Percentiles rank a stretch among this genome's conserved stretches.
Conservation (phyloP, 92 coral and sea anemone genomes). For the Blastomussa wellsi region DNA sequence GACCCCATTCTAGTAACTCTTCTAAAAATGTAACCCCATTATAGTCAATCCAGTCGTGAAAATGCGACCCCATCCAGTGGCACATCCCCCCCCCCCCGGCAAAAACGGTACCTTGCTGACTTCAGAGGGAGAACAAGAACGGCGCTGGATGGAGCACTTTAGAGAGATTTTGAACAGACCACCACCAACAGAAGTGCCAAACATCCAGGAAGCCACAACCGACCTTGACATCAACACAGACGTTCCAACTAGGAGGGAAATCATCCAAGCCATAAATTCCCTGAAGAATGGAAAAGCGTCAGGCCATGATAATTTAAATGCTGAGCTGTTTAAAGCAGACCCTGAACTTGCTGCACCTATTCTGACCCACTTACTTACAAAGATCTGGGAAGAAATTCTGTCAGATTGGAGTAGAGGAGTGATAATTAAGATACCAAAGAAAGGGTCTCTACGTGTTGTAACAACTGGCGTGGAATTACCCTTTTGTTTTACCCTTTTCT, state of each 20-base stretch:
- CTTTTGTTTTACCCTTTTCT: constrained; percentile 26
- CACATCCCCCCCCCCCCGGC: constrained; percentile 13
- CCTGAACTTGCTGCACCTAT: no score
- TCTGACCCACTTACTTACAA: no score
- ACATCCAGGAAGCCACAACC: constrained; percentile 15
- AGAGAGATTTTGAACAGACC: constrained; percentile 31
- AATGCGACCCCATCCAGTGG: constrained; percentile 50
- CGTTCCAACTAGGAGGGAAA: no score
- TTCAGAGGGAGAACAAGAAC: background rate
- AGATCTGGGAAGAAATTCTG: background rate
- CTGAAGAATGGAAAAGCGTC: no score
- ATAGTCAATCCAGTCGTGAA: no score
- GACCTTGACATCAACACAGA: constrained; percentile 11
- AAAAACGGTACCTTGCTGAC: constrained; percentile 27
- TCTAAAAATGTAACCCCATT: no score
- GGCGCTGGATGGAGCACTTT: constrained; percentile 2
- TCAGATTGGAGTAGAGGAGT: constrained; percentile 2
- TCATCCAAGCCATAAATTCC: no score
- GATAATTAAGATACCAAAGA: constrained; percentile 23
- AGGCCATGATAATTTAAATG: no score
- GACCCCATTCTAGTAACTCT: no score
- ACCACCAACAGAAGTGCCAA: constrained; percentile 12
- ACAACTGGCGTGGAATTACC: background rate
- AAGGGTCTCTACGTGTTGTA: constrained; percentile 21
- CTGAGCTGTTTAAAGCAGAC: no score